Base-by-base conservation (phyloP, 2,797 vertebrate species). In the Hyperoplus immaculatus region DNA sequence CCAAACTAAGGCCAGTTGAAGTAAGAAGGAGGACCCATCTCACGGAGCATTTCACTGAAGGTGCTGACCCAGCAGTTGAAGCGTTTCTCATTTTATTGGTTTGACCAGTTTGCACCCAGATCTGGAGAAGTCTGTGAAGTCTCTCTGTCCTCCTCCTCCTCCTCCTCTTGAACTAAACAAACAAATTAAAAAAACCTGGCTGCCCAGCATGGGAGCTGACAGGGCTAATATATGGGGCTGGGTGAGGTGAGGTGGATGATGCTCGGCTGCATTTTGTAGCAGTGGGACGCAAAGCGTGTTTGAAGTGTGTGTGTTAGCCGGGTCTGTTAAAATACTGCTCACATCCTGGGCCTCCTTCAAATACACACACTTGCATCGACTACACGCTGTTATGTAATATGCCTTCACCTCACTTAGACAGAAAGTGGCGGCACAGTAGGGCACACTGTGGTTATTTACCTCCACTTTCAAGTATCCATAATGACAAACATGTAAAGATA, bases 281-380 rank as follows among this genome's bases (percentile, higher is more conserved):
- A 58, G 47, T 38, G 56, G 77, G 66, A 78, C 50, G 45, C 47
- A 18, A 62, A 75, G 77, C 57, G 69, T 29, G 29, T 29, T 29
- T 29, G 9, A n/a, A 69, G 56, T 64, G 66, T 86, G 67, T 73
- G 75, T 61, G 80, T 83, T 82, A 84, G 75, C 83, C 70, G 60
- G 67, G 51, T 82, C 84, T 86, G 78, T 81, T 87, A 88, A 89
- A 91, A 74, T 59, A 66, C 56, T 7, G 14, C 60, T 63, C 1
- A 60, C 63, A 70, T 75, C 70, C 85, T 83, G 67, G 78, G 85
- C 78, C 78, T 84, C 77, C 59, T 58, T 49, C 39, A 70, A 46
- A 69, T 38, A 39, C 69, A 70, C 66, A 67, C 67, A 69, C 70
- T 41, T 45, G 49, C 47, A 67, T 43, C 29, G 29, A 74, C 56